A percentile compares a stretch with the other conserved stretches of the same genome.
phyloP scores from a whole-genome alignment of 2,797 vertebrate species.

The Notolepis coatsorum region DNA sequence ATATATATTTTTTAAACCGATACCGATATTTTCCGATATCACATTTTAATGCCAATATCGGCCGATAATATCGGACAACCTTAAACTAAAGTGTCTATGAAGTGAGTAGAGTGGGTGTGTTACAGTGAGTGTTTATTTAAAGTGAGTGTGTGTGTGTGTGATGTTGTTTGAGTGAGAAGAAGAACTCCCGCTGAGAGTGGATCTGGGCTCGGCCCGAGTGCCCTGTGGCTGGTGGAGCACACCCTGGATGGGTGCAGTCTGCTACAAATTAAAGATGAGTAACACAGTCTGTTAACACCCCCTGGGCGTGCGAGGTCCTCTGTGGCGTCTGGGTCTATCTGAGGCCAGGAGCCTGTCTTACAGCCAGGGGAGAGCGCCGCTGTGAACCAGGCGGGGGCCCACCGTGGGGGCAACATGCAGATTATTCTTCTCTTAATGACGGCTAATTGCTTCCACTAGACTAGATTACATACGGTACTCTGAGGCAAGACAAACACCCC shows the following conservation, averaged over 20 bases:
- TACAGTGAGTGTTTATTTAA: too few species aligned
- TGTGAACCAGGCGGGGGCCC: slow-evolving; percentile 6
- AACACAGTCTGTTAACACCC: slow-evolving; percentile 58
- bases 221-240: slow-evolving; percentile 43
- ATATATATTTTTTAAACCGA: too few species aligned
- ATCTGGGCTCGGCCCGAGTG: slow-evolving; percentile 47
- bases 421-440: slow-evolving; percentile 50
- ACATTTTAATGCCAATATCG: too few species aligned
- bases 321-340: slow-evolving; percentile 37
- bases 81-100: too few species aligned
- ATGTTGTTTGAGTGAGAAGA: slow-evolving; percentile 53
- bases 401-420: slow-evolving; percentile 32
- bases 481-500: slow-evolving; percentile 36
- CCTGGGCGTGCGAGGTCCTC: slow-evolving; percentile 22
- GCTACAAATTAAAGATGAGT: slow-evolving; percentile 60
- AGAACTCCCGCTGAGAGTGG: slow-evolving; percentile 53
- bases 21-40: too few species aligned
- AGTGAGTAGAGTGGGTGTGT: too few species aligned
- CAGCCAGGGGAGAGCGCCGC: slow-evolving; percentile 16
- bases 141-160: too few species aligned
- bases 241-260: slow-evolving; percentile 44
- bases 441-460: slow-evolving; percentile 49
- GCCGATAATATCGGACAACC: too few species aligned
- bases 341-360: slow-evolving; percentile 35
- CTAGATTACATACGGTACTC: slow-evolving; percentile 1